phyloP scores from a whole-genome alignment of 2,797 vertebrate species.

The Oreonectes daqikongensis region DNA sequence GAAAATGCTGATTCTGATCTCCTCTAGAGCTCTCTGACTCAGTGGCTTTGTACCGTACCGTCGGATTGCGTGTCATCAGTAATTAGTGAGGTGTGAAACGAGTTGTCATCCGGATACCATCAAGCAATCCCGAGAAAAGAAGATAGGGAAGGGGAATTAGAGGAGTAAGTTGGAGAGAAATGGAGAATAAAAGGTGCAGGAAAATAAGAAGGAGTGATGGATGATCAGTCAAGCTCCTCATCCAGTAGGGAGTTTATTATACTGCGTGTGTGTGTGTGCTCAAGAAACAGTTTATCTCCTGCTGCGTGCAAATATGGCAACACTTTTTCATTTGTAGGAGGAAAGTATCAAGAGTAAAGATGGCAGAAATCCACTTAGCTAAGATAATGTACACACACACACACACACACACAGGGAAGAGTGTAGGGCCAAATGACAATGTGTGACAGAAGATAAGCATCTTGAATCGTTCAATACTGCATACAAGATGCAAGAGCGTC shows the following conservation, averaged over 20 bases:
- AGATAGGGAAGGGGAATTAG: conserved; percentile 7
- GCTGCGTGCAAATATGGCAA: conserved; percentile 31
- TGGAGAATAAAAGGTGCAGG: conserved; percentile 33
- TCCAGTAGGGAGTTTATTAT: conserved; percentile 51
- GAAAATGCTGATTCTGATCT: conserved; percentile 42
- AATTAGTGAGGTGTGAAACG: conserved; percentile 67
- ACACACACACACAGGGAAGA: background rate
- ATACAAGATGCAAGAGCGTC: background rate
- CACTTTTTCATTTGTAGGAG: conserved; percentile 24
- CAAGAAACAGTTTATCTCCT: conserved; percentile 32
- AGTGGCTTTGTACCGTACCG: conserved; percentile 60
- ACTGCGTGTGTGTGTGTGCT: conserved; percentile 5
- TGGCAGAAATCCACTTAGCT: conserved; percentile 37
- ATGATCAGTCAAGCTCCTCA: conserved; percentile 59
- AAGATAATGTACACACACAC: conserved; percentile 26
- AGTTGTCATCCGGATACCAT: conserved; percentile 58
- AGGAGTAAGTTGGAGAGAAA: conserved; percentile 17
- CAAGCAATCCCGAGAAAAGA: conserved; percentile 35
- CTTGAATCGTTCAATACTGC: background rate
- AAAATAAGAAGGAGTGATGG: conserved; percentile 65
- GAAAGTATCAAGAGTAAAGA: conserved; percentile 29
- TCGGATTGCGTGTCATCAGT: conserved; percentile 65
- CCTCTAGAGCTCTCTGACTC: conserved; percentile 25
- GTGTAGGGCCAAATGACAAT: background rate
- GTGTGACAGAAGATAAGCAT: background rate